These are phyloP conservation scores for Formicarius rufipectus DNA, from an alignment of 2,113 vertebrate species.

Conservation along the genomic window DNA sequence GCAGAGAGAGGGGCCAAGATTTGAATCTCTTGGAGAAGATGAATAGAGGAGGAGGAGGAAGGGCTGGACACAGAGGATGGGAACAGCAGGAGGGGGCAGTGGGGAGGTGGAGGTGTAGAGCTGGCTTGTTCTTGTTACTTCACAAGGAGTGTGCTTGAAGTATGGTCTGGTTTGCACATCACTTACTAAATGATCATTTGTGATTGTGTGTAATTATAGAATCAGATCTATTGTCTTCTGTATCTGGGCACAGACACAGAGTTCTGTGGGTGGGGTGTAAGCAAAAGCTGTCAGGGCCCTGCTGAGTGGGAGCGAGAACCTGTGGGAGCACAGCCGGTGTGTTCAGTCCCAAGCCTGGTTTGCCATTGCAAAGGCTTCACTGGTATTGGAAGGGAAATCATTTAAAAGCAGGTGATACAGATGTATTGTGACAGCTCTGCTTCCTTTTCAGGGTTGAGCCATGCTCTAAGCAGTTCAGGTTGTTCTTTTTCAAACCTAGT, in stretches of 20 bases:
- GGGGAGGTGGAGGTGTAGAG: not conserved
- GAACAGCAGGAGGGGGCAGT: rapidly evolving
- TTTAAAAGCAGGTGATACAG: not conserved
- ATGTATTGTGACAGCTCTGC: not conserved
- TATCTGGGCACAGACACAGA: rapidly evolving
- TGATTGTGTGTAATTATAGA: not conserved
- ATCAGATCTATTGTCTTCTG: not conserved
- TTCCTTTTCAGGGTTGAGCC: not conserved
- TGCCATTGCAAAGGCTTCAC: not conserved
- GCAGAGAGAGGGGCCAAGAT: not conserved
- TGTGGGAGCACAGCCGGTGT: not conserved
- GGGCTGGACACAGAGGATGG: not conserved
- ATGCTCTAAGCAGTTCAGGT: not conserved
- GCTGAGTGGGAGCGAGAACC: not conserved
- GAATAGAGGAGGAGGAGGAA: not conserved
- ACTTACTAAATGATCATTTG: not conserved
- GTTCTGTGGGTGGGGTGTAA: not conserved
- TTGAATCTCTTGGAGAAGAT: not conserved
- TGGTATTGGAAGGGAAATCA: not conserved
- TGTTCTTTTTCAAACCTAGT: not conserved
- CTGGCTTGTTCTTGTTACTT: not conserved
- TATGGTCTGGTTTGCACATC: not conserved
- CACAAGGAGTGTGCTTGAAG: not conserved
- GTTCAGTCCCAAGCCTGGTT: not conserved
- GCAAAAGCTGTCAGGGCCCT: not conserved